A percentile compares a stretch with the other conserved stretches of the same genome.
phyloP scores from a whole-genome alignment of 2,113 vertebrate genomes.

The Hippopotamus amphibius region DNA sequence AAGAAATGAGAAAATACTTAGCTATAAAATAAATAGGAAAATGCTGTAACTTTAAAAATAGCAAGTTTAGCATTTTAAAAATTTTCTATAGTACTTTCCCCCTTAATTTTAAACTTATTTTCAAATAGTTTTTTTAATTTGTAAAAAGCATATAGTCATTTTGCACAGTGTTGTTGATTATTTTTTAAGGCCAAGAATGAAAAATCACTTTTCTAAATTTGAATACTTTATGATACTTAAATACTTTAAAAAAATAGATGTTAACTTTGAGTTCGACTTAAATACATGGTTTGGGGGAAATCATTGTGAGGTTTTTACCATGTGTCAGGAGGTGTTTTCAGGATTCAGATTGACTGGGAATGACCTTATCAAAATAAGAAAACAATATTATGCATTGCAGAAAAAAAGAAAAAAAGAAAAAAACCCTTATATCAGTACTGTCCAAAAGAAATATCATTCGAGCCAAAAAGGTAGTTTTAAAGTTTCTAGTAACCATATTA shows the following conservation, averaged over 20 bases:
- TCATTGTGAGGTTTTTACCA: background rate
- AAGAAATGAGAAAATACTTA: background rate
- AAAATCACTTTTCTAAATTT: background rate
- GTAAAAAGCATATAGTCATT: background rate
- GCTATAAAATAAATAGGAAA: background rate
- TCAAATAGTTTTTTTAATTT: background rate
- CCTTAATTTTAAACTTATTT: background rate
- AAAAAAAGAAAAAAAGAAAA: background rate
- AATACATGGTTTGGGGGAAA: background rate
- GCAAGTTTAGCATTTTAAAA: background rate
- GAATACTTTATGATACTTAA: background rate
- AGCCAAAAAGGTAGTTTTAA: background rate
- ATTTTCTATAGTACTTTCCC: background rate
- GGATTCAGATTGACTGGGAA: background rate
- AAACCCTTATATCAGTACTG: fast-evolving
- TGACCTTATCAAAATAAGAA: background rate
- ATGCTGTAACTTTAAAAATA: background rate
- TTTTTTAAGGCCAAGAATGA: background rate
- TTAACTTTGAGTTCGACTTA: background rate
- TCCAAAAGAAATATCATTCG: background rate
- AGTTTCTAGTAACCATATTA: background rate
- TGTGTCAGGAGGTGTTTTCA: background rate
- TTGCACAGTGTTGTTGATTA: background rate
- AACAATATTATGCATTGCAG: background rate
- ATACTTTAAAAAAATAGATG: background rate